These are phyloP conservation scores for Fukomys damarensis DNA, from an alignment of 2,113 vertebrate species.

Conservation along the genomic window DNA sequence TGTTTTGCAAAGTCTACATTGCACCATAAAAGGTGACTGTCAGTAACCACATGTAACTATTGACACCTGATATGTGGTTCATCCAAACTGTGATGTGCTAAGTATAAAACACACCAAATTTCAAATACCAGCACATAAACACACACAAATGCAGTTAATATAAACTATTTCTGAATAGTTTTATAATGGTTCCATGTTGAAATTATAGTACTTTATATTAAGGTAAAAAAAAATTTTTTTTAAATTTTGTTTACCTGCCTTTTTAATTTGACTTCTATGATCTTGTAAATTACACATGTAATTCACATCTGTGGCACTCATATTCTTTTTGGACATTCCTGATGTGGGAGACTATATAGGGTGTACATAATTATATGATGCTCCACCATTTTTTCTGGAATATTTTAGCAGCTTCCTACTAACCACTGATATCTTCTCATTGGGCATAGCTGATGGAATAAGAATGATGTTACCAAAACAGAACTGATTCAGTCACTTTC, in stretches of 20 bases:
- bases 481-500: background rate
- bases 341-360: background rate
- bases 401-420: background rate
- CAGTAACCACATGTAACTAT: background rate
- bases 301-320: background rate
- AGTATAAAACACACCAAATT: background rate
- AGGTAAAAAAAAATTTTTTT: background rate
- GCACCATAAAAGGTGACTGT: fast-evolving
- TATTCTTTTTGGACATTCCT: background rate
- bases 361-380: background rate
- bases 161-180: background rate
- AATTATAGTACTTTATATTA: background rate
- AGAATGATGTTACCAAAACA: background rate
- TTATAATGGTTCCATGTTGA: background rate
- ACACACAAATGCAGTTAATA: background rate
- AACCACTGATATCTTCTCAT: background rate
- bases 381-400: background rate
- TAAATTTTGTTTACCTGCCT: background rate
- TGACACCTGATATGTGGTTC: background rate
- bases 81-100: background rate
- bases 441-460: background rate
- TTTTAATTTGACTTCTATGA: background rate
- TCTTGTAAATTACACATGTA: background rate
- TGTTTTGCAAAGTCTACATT: background rate
- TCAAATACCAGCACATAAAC: background rate